A percentile compares a stretch with the other conserved stretches of the same genome.
Evolutionary conservation across 2,888 invertebrate genomes (phyloP).

Genomic region (Macrosoma leucophasiata): DNA sequence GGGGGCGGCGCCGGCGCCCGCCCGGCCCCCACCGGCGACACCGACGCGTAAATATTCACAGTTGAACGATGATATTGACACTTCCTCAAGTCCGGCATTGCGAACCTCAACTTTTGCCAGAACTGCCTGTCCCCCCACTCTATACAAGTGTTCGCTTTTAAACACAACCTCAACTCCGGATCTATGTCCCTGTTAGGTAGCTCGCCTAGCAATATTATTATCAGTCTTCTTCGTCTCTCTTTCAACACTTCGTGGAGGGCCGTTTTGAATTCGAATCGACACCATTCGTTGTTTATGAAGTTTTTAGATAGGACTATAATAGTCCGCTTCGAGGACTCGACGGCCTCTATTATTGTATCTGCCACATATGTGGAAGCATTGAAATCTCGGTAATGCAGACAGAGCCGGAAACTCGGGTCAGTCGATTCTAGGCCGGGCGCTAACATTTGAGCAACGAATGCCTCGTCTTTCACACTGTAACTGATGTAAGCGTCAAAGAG

Average conservation of each 20-base stretch:
- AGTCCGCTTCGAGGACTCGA: slow-evolving; percentile 91
- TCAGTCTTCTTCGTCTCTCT: slow-evolving; percentile 88
- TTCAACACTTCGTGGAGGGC: slow-evolving; percentile 93
- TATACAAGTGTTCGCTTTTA: slow-evolving; percentile 93
- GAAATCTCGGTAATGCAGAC: slow-evolving; percentile 93
- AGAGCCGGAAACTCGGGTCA: slow-evolving; percentile 89
- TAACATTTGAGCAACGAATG: slow-evolving; percentile 91
- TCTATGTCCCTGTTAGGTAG: slow-evolving; percentile 92
- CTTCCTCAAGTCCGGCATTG: slow-evolving; percentile 88
- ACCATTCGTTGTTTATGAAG: slow-evolving; percentile 97
- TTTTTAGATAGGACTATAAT: slow-evolving; percentile 93
- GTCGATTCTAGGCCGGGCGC: slow-evolving; percentile 90
- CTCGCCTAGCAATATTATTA: slow-evolving; percentile 93
- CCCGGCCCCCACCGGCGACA: slow-evolving; percentile 71
- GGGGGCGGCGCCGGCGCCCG: slow-evolving; percentile 77
- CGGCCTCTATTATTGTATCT: slow-evolving; percentile 94
- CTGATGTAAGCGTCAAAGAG: slow-evolving; percentile 97
- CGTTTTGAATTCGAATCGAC: slow-evolving; percentile 94
- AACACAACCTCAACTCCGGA: slow-evolving; percentile 90
- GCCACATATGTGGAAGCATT: slow-evolving; percentile 92
- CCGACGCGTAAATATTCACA: slow-evolving; percentile 83
- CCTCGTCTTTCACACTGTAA: slow-evolving; percentile 95
- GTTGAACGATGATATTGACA: slow-evolving; percentile 80
- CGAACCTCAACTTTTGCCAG: slow-evolving; percentile 96
- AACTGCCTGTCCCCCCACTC: slow-evolving; percentile 96